A percentile compares a stretch with the other conserved stretches of the same genome.
phyloP scores from a whole-genome alignment of 2,113 vertebrate genomes.

The Charina bottae region DNA sequence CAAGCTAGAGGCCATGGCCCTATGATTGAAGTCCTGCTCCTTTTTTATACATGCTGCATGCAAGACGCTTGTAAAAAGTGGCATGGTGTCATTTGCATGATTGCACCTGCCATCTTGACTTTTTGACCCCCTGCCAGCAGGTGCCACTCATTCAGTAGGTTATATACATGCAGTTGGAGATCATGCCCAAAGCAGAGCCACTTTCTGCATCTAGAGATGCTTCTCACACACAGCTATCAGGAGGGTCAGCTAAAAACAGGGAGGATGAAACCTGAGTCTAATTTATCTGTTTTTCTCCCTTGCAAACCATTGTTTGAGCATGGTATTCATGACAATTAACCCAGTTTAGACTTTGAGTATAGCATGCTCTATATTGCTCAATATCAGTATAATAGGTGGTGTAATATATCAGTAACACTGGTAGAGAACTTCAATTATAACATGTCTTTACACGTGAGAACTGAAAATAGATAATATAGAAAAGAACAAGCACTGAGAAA shows the following conservation, averaged over 20 bases:
- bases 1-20: background rate
- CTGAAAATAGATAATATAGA: background rate
- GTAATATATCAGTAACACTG: background rate
- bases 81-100: background rate
- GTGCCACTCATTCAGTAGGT: background rate
- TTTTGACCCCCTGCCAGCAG: background rate
- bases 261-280: background rate
- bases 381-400: background rate
- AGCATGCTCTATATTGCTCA: background rate
- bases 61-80: background rate
- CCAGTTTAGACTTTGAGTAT: background rate
- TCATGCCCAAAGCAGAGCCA: background rate
- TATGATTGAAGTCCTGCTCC: background rate
- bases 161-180: background rate
- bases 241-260: background rate
- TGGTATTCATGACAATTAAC: background rate
- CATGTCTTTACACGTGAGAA: background rate
- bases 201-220: background rate
- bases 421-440: background rate
- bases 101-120: background rate
- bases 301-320: background rate
- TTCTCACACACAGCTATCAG: background rate
- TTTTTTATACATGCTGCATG: background rate
- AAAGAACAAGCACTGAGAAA: background rate
- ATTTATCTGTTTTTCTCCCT: background rate